Evolutionary conservation across 2,113 vertebrate genomes (phyloP).

Genomic region (Burhinus oedicnemus): DNA sequence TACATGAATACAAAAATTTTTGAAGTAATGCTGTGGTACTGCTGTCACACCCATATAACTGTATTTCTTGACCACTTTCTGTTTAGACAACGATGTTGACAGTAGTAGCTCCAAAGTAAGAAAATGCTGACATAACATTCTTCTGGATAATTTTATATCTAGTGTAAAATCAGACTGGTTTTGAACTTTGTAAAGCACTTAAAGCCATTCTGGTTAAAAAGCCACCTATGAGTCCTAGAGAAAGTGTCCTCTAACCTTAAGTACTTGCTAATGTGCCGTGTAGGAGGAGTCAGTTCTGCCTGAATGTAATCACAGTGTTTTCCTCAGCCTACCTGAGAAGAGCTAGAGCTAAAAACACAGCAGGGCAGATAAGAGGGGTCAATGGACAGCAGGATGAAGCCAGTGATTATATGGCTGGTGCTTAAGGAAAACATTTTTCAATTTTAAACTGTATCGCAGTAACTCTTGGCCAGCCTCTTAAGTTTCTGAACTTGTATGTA

Average conservation of each 20-base stretch:
- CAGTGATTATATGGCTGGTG: neutral
- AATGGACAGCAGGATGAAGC: neutral
- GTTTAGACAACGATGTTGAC: neutral
- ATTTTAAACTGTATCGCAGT: neutral
- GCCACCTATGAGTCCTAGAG: neutral
- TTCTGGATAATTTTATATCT: neutral
- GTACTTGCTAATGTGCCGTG: neutral
- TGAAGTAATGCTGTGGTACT: neutral
- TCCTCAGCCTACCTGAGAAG: neutral
- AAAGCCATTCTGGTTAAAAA: neutral
- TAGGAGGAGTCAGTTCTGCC: neutral
- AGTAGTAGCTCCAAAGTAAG: neutral
- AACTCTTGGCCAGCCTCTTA: neutral
- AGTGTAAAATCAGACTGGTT: neutral
- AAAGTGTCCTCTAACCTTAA: neutral
- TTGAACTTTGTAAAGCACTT: neutral
- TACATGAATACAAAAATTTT: neutral
- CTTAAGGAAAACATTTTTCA: neutral
- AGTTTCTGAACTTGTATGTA: neutral
- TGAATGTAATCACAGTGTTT: neutral
- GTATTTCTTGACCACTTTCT: neutral
- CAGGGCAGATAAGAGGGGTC: neutral
- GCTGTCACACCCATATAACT: neutral
- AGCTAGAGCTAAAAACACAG: neutral
- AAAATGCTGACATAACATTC: neutral